A percentile compares a stretch with the other conserved stretches of the same genome.
Evolutionary conservation across 2,888 invertebrate species (phyloP).

Genomic region (Acanthosepion lycidas): DNA sequence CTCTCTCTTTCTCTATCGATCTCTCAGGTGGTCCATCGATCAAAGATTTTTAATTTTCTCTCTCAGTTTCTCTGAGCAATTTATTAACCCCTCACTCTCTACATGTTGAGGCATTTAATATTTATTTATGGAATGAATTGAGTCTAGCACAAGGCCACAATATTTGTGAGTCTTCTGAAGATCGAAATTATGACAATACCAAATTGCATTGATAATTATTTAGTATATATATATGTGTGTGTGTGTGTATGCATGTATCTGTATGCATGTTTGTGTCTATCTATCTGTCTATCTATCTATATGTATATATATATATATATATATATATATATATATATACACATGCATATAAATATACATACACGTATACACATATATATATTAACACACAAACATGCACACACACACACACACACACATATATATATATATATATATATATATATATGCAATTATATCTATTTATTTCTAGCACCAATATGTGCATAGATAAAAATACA

Average conservation of each 20-base stretch:
- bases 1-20: not conserved
- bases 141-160: no score
- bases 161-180: no score
- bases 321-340: no score
- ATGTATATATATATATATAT: no score
- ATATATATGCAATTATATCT: no score
- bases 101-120: no score
- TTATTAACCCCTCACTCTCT: no score
- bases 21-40: not conserved
- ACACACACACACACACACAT: no score
- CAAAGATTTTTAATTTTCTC: not conserved
- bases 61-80: not conserved
- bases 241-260: not conserved
- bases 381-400: no score
- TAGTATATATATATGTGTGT: not conserved
- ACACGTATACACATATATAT: not conserved
- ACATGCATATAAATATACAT: no score
- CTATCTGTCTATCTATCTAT: not conserved
- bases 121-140: no score
- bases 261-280: not conserved
- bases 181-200: no score
- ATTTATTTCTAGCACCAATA: not conserved
- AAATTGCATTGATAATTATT: not conserved
- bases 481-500: not conserved
- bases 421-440: not conserved